Evolutionary conservation across 37 sponge, comb jelly and placozoan genomes (phyloP).

Genomic region (Geodia barretti): DNA sequence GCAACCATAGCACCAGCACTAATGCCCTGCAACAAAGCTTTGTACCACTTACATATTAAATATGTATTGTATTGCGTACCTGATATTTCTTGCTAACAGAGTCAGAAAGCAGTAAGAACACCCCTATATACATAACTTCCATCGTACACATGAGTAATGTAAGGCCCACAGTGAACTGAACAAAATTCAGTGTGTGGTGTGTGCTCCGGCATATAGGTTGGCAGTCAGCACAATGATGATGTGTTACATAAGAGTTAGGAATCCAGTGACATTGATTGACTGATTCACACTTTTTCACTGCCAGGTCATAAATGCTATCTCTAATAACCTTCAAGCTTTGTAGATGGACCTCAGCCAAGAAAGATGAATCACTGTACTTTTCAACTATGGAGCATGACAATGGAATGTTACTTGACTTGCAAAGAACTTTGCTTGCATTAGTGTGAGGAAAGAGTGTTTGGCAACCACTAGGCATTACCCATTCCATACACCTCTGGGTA

Average conservation of each 20-base stretch:
- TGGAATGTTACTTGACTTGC: too few species aligned
- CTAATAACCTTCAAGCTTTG: too few species aligned
- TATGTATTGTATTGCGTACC: not conserved
- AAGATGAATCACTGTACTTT: too few species aligned
- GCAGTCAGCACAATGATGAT: conserved; percentile 19
- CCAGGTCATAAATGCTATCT: too few species aligned
- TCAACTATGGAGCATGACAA: too few species aligned
- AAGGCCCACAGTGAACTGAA: conserved; percentile 20
- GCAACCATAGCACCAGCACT: conserved; percentile 5
- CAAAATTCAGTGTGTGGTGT: not conserved
- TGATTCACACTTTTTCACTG: conserved; percentile 2
- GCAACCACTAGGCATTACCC: too few species aligned
- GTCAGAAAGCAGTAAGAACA: conserved; percentile 12
- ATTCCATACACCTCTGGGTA: too few species aligned
- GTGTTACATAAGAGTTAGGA: conserved; percentile 12
- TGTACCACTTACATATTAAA: not conserved
- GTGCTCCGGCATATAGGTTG: conserved; percentile 24
- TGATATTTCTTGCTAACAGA: conserved; percentile 2
- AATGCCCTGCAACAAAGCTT: conserved; percentile 6
- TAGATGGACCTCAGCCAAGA: too few species aligned
- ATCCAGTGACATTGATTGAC: conserved; percentile 18
- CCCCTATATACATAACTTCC: conserved; percentile 12
- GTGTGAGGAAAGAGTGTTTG: too few species aligned
- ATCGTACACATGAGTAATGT: conserved; percentile 25
- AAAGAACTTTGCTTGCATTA: too few species aligned